phyloP scores from a whole-genome alignment of 1,140 invertebrate genomes.

The Hycleus phaleratus region DNA sequence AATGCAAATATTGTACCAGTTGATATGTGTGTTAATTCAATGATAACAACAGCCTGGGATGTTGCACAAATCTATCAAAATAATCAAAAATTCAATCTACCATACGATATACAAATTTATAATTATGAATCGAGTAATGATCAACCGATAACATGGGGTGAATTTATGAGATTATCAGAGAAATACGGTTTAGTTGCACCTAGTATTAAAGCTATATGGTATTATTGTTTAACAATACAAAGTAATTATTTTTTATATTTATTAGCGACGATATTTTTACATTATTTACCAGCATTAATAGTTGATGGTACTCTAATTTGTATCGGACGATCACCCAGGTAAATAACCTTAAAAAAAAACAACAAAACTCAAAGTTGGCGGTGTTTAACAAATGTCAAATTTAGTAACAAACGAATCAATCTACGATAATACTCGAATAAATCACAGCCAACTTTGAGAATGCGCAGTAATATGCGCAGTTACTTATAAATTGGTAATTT shows the following conservation, averaged over 20 bases:
- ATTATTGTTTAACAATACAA: conserved; percentile 46
- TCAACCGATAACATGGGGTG: conserved; percentile 47
- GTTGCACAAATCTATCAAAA: conserved; percentile 16
- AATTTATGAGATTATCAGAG: conserved; percentile 21
- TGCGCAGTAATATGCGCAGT: background rate
- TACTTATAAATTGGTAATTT: conserved; percentile 1
- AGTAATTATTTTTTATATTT: conserved; percentile 39
- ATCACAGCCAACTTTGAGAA: no score
- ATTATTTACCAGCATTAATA: conserved; percentile 53
- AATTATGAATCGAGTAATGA: conserved; percentile 63
- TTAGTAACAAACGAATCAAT: no score
- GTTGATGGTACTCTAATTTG: conserved; percentile 47
- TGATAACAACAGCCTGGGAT: conserved; percentile 60
- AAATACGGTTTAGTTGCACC: conserved; percentile 21
- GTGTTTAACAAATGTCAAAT: background rate
- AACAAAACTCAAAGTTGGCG: background rate
- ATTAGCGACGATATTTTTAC: conserved; percentile 45
- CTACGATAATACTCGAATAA: no score
- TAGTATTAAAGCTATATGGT: conserved; percentile 31
- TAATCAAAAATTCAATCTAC: background rate
- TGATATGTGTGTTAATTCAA: conserved; percentile 75
- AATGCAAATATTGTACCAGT: conserved; percentile 81
- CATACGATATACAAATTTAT: conserved; percentile 51
- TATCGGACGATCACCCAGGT: conserved; percentile 55
- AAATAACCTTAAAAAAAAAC: conserved; percentile 30